A percentile compares a stretch with the other conserved stretches of the same genome.
Evolutionary conservation across 1,140 invertebrate species (phyloP).

Genomic region (Elysia chlorotica): DNA sequence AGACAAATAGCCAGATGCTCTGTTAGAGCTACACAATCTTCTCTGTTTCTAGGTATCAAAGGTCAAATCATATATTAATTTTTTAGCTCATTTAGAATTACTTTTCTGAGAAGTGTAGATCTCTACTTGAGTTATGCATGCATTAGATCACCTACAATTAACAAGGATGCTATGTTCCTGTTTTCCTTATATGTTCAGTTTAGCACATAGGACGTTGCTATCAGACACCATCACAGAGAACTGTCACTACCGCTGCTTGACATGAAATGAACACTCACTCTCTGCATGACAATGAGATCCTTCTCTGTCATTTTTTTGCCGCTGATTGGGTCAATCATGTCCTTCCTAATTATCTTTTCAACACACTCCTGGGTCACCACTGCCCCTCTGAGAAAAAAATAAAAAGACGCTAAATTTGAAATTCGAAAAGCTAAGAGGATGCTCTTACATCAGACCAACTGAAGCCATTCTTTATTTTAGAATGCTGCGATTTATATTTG

Average conservation of each 20-base stretch:
- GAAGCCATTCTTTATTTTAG: not conserved
- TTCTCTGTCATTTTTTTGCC: conserved; percentile 84
- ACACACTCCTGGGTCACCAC: conserved; percentile 96
- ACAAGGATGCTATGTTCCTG: not conserved
- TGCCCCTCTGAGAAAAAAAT: conserved; percentile 74
- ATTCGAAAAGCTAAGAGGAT: not conserved
- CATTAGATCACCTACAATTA: not conserved
- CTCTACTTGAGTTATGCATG: not conserved
- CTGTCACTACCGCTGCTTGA: not conserved
- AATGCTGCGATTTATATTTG: not conserved
- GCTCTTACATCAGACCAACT: not conserved
- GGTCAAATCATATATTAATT: no score
- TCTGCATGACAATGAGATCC: conserved; percentile 90
- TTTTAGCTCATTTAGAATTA: not conserved
- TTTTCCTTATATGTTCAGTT: not conserved
- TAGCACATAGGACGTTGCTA: no score
- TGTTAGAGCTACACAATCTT: no score
- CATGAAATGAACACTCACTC: conserved; percentile 67
- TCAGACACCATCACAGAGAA: no score
- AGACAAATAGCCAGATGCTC: no score
- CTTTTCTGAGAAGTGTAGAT: not conserved
- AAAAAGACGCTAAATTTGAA: not conserved
- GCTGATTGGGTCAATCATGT: conserved; percentile 95
- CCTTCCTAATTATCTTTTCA: conserved; percentile 95
- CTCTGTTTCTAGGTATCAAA: no score